These are phyloP conservation scores for Sminthurinus signatus DNA, from an alignment of 1,140 invertebrate genomes.

Conservation along the genomic window DNA sequence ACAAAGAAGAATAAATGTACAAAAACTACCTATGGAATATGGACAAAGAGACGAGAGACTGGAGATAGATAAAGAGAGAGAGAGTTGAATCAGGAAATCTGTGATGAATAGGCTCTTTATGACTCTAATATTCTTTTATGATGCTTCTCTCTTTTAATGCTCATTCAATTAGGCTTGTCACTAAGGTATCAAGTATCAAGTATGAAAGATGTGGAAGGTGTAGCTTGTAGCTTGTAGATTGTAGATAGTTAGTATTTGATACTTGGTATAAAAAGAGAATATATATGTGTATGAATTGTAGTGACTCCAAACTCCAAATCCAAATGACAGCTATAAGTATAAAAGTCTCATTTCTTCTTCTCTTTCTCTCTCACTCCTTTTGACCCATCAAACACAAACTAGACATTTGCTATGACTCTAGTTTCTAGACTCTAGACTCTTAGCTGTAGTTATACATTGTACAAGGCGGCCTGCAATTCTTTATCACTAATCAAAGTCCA, in stretches of 20 bases:
- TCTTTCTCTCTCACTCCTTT: neutral
- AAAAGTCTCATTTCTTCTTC: neutral
- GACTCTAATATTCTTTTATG: constrained; percentile 29
- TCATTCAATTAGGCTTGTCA: constrained; percentile 29
- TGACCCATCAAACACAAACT: constrained; percentile 1
- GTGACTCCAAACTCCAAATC: neutral
- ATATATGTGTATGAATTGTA: neutral
- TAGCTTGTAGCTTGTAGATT: too few species aligned
- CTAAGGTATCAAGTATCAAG: neutral
- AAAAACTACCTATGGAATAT: too few species aligned
- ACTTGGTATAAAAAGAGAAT: too few species aligned
- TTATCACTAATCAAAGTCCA: constrained; percentile 27
- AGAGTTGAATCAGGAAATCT: constrained; percentile 17
- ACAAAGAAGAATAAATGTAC: too few species aligned
- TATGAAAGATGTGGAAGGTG: too few species aligned
- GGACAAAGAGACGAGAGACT: too few species aligned
- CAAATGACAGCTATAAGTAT: neutral
- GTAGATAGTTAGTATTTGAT: too few species aligned
- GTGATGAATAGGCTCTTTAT: constrained; percentile 29
- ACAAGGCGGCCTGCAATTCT: constrained; percentile 24
- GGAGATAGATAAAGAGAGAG: neutral
- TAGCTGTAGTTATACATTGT: too few species aligned
- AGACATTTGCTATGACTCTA: too few species aligned
- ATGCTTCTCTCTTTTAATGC: constrained; percentile 23
- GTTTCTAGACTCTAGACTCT: too few species aligned